Base-by-base conservation (phyloP, 2,113 vertebrate genomes). In the Amia ocellicauda region DNA sequence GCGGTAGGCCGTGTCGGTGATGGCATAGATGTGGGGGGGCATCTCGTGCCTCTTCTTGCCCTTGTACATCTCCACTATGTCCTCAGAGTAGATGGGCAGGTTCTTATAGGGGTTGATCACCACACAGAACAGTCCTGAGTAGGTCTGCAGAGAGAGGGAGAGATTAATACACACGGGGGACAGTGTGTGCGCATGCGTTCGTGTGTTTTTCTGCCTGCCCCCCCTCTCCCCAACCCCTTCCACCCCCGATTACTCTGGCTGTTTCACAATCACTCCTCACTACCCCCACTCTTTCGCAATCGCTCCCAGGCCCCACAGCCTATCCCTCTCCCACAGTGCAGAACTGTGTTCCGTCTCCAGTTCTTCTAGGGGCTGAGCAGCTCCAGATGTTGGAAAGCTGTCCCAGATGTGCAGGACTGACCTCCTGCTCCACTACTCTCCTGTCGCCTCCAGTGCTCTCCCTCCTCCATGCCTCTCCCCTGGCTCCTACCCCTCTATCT, bases 81-180 rank as follows among this genome's bases (percentile, higher is more conserved):
- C 96, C 84, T 99, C 97, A 0, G 95, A 98, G 80, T 98, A 99
- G 84, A 99, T 99, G 66, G 97, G 96, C 81, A 99, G 86, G 83
- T 98, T 98, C 90, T 98, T 99, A 78, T 99, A 99, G 60, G 97
- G 97, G 78, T 99, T 99, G 75, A 99, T 98, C 68, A 99, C 97
- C 76, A 99, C 97, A 5, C 97, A 99, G 88, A 99, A 99, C 68
- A 99, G 87, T 67, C 97, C 97, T 13, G 96, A 99, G 72, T 99
- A 99, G 1, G 97, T 99, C 96, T 99, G 78, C 8, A 14, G 17
- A 67, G 9, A 58, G 49, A 64, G 58, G 66, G 29, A 45, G 23
- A 7, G 16, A 7, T 36, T 36, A 36, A 36, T 36, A 36, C 31
- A 36, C 31, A 36, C 31, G 29, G 31, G 41, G 17, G 31, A 52